phyloP scores from a whole-genome alignment of 2,888 invertebrate species.

The Caenorhabditis virilis region DNA sequence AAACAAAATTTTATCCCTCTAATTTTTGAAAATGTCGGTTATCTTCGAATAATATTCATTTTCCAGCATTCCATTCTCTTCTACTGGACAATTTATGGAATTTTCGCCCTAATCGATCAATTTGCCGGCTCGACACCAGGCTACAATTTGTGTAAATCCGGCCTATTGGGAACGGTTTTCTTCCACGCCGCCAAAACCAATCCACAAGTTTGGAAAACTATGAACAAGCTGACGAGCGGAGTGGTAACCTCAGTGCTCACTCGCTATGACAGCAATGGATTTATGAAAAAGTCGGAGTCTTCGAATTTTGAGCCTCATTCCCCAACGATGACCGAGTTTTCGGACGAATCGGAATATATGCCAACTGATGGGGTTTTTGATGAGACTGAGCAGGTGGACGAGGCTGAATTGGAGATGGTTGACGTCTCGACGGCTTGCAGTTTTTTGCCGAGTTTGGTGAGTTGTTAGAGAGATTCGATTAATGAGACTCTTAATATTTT shows the following conservation, averaged over 20 bases:
- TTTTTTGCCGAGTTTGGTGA: conserved; percentile 14
- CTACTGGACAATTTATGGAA: conserved; percentile 39
- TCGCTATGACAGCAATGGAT: conserved; percentile 21
- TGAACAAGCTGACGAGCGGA: conserved; percentile 2
- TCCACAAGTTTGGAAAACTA: conserved; percentile 11
- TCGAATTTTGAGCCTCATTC: conserved; percentile 18
- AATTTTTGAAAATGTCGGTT: too few species aligned
- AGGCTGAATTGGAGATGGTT: not conserved
- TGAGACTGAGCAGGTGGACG: not conserved
- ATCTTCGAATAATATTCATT: too few species aligned
- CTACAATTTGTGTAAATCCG: conserved; percentile 26
- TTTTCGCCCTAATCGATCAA: conserved; percentile 31
- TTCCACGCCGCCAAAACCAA: conserved; percentile 30
- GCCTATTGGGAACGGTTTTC: conserved; percentile 21
- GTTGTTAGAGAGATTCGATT: too few species aligned
- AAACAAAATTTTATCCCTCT: not conserved
- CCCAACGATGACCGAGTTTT: conserved; percentile 25
- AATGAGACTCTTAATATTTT: too few species aligned
- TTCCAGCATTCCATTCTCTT: conserved; percentile 39
- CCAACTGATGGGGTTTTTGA: not conserved
- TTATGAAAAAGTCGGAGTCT: conserved; percentile 3
- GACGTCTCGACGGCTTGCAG: conserved; percentile 24
- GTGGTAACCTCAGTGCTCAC: conserved; percentile 17
- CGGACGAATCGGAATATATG: conserved; percentile 15
- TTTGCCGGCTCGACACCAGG: conserved; percentile 24